These are phyloP conservation scores for Carduelis carduelis DNA, from an alignment of 2,797 vertebrate species.

Conservation along the genomic window DNA sequence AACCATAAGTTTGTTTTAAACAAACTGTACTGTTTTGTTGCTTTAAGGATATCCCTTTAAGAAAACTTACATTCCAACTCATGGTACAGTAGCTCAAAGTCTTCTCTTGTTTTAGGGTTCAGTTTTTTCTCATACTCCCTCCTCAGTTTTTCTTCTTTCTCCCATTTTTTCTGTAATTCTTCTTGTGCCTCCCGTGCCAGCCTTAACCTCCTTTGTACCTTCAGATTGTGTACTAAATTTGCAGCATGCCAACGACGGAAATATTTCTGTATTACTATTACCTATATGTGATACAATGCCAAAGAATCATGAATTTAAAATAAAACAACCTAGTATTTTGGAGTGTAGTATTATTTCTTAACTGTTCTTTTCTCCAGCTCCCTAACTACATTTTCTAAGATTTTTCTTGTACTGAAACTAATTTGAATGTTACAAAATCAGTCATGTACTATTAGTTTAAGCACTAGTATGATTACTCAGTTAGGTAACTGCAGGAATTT, in stretches of 20 bases:
- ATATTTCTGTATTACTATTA: slow-evolving; percentile 83
- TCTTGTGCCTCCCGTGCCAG: slow-evolving; percentile 78
- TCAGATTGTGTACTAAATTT: slow-evolving; percentile 71
- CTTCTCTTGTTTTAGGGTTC: slow-evolving; percentile 84
- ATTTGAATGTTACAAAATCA: neutral
- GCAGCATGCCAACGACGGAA: slow-evolving; percentile 83
- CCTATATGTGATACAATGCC: slow-evolving; percentile 67
- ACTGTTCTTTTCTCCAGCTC: neutral
- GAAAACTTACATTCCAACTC: slow-evolving; percentile 85
- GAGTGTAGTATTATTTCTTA: neutral
- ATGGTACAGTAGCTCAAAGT: slow-evolving; percentile 87
- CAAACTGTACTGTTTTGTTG: neutral
- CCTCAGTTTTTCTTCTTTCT: slow-evolving; percentile 79
- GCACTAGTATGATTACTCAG: neutral
- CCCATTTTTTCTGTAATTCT: slow-evolving; percentile 69
- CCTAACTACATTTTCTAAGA: neutral
- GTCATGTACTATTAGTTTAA: neutral
- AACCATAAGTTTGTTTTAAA: neutral
- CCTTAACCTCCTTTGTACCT: slow-evolving; percentile 64
- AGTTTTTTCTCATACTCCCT: slow-evolving; percentile 77
- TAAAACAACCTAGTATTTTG: neutral
- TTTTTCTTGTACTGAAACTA: neutral
- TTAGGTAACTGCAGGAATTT: neutral
- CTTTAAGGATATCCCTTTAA: neutral
- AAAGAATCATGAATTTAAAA: neutral